A percentile compares a stretch with the other conserved stretches of the same genome.
These are phyloP conservation scores for Pteronotus mesoamericanus DNA, from an alignment of 2,797 vertebrate genomes.

Conservation along the genomic window DNA sequence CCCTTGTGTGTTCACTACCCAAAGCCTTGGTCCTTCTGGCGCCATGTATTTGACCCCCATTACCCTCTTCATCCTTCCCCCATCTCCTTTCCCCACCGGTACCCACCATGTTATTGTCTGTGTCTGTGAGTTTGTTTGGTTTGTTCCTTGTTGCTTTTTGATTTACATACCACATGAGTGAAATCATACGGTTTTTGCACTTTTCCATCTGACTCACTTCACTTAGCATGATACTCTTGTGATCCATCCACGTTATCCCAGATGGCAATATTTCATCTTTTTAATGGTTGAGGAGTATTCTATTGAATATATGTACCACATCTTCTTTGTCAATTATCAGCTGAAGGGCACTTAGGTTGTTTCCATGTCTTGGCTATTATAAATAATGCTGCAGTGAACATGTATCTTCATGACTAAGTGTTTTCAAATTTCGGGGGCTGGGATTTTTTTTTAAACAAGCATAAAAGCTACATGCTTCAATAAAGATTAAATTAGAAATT, in stretches of 20 bases:
- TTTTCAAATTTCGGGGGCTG: background rate
- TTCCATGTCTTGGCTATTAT: background rate
- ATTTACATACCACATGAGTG: background rate
- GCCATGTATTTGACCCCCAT: background rate
- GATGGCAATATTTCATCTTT: background rate
- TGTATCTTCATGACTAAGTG: background rate
- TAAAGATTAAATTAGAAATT: constrained; percentile 50
- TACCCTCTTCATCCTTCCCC: background rate
- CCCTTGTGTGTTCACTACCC: background rate
- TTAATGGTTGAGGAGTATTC: background rate
- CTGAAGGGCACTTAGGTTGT: background rate
- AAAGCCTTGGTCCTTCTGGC: background rate
- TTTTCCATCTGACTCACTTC: background rate
- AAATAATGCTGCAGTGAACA: background rate
- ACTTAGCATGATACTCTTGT: background rate
- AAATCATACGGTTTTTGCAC: background rate
- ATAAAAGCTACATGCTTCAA: background rate
- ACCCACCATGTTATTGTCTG: background rate
- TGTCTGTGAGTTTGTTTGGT: background rate
- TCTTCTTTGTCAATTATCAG: background rate
- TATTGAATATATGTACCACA: background rate
- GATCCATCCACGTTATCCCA: background rate
- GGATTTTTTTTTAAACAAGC: background rate
- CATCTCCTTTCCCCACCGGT: background rate
- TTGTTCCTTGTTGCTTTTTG: background rate